These are phyloP conservation scores for Spisula subtruncata DNA, from an alignment of 2,888 invertebrate genomes.

Conservation along the genomic window DNA sequence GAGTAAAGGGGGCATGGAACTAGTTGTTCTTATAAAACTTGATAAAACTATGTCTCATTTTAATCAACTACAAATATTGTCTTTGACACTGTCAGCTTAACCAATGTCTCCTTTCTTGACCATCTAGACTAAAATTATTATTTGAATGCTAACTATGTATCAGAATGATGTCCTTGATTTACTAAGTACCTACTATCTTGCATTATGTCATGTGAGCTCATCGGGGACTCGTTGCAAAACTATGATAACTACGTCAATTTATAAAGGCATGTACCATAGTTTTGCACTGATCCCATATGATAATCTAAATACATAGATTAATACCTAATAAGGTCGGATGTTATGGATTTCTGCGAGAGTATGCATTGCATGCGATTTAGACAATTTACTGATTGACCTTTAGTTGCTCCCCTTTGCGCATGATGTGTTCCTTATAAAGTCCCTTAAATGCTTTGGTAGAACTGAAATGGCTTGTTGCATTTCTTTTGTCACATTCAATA, in stretches of 20 bases:
- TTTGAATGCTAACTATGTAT: neutral
- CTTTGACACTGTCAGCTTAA: neutral
- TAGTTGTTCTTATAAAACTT: neutral
- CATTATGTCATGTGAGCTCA: neutral
- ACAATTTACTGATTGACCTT: neutral
- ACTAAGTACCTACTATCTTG: neutral
- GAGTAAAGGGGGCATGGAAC: neutral
- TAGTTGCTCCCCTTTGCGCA: slow-evolving; percentile 19
- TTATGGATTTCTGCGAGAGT: neutral
- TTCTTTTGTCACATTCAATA: neutral
- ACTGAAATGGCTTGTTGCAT: slow-evolving; percentile 14
- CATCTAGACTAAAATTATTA: neutral
- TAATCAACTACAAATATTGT: neutral
- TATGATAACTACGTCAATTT: too few relatives aligned
- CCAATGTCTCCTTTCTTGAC: neutral
- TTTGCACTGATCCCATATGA: too few relatives aligned
- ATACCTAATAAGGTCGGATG: neutral
- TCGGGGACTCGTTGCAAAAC: too few relatives aligned
- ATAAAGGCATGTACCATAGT: too few relatives aligned
- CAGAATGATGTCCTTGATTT: neutral
- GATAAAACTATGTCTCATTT: neutral
- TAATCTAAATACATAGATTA: neutral
- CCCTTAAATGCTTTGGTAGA: neutral
- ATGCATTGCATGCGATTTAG: slow-evolving; percentile 22
- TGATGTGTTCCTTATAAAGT: neutral